These are phyloP conservation scores for Neodontobutis hainanensis DNA, from an alignment of 2,113 vertebrate genomes.

Conservation along the genomic window DNA sequence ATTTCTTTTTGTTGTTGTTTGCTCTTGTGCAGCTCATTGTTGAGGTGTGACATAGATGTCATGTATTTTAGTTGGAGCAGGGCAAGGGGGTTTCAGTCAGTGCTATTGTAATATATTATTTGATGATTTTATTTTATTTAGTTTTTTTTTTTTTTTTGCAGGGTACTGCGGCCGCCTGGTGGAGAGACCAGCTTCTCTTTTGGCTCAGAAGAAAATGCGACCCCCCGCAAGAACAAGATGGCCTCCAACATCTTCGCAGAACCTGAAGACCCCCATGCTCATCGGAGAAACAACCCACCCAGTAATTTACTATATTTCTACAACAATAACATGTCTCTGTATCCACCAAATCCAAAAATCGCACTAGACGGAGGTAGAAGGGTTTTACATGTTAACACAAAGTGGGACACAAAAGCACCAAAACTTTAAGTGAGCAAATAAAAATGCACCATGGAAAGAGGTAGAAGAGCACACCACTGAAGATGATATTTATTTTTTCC, in stretches of 20 bases:
- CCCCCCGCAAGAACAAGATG: conserved; percentile 90
- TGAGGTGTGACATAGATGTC: conserved; percentile 14
- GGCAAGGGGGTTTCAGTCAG: conserved; percentile 12
- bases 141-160: conserved; percentile 54
- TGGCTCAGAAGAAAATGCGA: conserved; percentile 83
- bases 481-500: conserved; percentile 53
- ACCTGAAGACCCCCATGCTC: conserved; percentile 88
- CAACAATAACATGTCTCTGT: background rate
- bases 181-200: conserved; percentile 92
- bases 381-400: no score
- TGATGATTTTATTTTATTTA: background rate
- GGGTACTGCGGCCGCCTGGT: conserved; percentile 94
- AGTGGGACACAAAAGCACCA: conserved; percentile 17
- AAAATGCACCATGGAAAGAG: conserved; percentile 15
- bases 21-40: conserved; percentile 31
- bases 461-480: conserved; percentile 30
- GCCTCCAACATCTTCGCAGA: conserved; percentile 95
- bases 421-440: conserved; percentile 43
- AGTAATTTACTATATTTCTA: conserved; percentile 59
- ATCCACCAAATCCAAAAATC: no score
- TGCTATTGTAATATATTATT: conserved; percentile 9
- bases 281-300: conserved; percentile 84
- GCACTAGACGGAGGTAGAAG: no score
- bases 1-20: conserved; percentile 21
- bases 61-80: conserved; percentile 14